Evolutionary conservation across 2,113 vertebrate genomes (phyloP).

Genomic region (Triplophysa tibetana): DNA sequence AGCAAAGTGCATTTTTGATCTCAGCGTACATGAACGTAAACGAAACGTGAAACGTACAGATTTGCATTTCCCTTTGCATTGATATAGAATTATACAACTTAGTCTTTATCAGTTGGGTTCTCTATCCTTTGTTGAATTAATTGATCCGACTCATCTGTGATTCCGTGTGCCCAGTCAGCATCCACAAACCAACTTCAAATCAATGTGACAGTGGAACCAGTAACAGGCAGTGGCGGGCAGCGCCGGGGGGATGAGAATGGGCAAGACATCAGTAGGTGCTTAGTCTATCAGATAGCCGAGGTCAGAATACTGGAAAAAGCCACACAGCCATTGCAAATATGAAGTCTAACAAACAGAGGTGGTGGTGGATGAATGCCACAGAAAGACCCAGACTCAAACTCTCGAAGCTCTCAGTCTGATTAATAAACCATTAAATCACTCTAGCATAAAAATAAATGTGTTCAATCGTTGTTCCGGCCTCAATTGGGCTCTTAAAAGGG

Average conservation of each 20-base stretch:
- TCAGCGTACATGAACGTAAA: background rate
- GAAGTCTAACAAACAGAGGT: background rate
- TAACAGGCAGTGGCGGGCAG: background rate
- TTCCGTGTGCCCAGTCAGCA: background rate
- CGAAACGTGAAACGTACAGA: background rate
- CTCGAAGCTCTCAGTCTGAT: background rate
- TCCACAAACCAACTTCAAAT: constrained; percentile 9
- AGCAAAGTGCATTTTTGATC: background rate
- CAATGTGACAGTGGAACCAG: constrained; percentile 10
- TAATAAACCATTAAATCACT: constrained; percentile 30
- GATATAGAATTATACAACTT: background rate
- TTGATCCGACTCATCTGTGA: constrained; percentile 14
- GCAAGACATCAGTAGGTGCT: background rate
- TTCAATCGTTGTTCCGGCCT: background rate
- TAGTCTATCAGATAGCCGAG: background rate
- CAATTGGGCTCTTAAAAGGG: background rate
- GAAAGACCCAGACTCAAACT: too few relatives aligned
- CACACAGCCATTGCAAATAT: background rate
- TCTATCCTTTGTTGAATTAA: background rate
- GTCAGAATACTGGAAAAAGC: constrained; percentile 14
- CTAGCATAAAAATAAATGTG: background rate
- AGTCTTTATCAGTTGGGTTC: background rate
- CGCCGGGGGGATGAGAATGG: background rate
- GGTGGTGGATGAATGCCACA: background rate
- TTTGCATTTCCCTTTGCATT: background rate